Percentiles rank a stretch among this genome's conserved stretches.
phyloP scores from a whole-genome alignment of 2,888 invertebrate genomes.

The Cheilosia pagana region DNA sequence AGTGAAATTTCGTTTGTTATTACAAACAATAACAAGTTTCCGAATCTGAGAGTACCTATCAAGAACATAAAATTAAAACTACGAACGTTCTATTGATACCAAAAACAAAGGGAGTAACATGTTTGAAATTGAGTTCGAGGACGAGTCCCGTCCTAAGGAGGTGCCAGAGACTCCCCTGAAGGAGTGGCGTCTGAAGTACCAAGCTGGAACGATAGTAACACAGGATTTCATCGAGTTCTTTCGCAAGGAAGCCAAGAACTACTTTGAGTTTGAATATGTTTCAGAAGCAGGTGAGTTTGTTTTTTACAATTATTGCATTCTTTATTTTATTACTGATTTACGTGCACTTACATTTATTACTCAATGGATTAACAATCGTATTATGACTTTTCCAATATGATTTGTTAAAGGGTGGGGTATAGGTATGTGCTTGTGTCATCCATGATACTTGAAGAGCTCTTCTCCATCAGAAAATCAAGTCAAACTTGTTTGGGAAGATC shows the following conservation, averaged over 20 bases:
- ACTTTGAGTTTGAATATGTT: conserved; percentile 81
- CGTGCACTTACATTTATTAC: too few relatives aligned
- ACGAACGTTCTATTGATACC: background rate
- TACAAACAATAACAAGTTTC: background rate
- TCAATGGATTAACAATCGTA: too few relatives aligned
- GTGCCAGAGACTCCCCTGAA: conserved; percentile 79
- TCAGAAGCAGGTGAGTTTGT: conserved; percentile 80
- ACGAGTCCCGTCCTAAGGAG: conserved; percentile 64
- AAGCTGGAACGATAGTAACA: conserved; percentile 80
- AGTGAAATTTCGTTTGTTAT: conserved; percentile 36
- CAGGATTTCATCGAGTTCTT: conserved; percentile 82
- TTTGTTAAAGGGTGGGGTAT: too few relatives aligned
- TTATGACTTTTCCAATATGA: too few relatives aligned
- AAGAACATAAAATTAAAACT: background rate
- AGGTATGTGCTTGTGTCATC: too few relatives aligned
- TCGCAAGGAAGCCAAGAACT: conserved; percentile 81
- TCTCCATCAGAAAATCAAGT: too few relatives aligned
- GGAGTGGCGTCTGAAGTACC: conserved; percentile 83
- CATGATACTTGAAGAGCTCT: too few relatives aligned
- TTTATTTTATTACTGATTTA: too few relatives aligned
- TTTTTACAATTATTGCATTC: background rate
- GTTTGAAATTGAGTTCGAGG: conserved; percentile 67
- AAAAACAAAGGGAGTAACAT: conserved; percentile 29
- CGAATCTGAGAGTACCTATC: background rate
- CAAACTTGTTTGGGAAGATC: too few relatives aligned